Percentiles rank a stretch among this genome's conserved stretches.
phyloP scores from a whole-genome alignment of 2,888 invertebrate species.

The Drosophila fulvimacula region DNA sequence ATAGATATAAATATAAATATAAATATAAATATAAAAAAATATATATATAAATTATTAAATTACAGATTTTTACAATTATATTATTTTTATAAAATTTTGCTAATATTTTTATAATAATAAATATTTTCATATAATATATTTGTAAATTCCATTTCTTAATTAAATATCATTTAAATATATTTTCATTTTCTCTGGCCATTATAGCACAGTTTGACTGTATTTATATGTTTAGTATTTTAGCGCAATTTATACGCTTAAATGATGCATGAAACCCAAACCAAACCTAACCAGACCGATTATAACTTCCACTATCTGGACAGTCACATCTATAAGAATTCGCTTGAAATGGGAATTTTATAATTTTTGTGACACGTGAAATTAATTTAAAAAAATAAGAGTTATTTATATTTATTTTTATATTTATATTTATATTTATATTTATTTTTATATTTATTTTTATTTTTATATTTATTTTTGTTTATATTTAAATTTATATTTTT shows the following conservation, averaged over 20 bases:
- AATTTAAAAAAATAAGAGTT: neutral
- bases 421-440: neutral
- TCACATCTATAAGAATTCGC: neutral
- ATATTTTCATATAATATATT: neutral
- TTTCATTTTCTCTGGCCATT: neutral
- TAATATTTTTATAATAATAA: no score
- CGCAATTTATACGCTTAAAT: conserved; percentile 43
- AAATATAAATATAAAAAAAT: no score
- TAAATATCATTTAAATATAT: neutral
- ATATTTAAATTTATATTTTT: neutral
- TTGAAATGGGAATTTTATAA: neutral
- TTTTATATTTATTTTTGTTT: neutral
- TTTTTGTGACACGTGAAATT: neutral
- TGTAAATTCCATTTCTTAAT: accelerated
- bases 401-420: neutral
- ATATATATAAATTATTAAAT: no score
- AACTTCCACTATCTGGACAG: neutral
- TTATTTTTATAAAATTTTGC: no score
- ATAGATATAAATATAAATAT: no score
- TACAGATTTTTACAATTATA: no score
- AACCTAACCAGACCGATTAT: conserved; percentile 25
- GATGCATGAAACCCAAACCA: conserved; percentile 35
- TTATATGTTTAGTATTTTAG: conserved; percentile 22
- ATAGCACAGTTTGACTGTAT: neutral
- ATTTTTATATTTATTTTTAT: neutral